Conservation (phyloP, 2,888 invertebrate species). For the Agriotes lineatus region DNA sequence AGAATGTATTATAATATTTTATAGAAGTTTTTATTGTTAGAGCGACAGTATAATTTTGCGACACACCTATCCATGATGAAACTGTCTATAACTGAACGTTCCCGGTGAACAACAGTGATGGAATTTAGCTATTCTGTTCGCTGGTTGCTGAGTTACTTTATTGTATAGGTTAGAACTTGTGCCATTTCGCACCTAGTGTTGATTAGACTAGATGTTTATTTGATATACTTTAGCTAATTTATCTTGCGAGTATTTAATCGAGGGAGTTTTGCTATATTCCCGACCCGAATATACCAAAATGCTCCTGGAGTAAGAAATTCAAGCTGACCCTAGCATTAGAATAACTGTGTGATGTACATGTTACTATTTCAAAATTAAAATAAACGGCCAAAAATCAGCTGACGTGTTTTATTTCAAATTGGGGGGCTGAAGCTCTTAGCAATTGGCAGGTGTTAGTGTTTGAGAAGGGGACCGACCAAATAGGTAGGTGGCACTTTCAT, state of each 20-base stretch:
- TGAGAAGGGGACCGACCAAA: conserved; percentile 47
- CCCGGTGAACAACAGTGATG: conserved; percentile 61
- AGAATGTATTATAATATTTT: conserved; percentile 41
- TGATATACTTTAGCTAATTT: conserved; percentile 48
- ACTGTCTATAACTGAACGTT: conserved; percentile 29
- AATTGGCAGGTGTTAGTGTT: conserved; percentile 46
- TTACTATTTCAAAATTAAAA: conserved; percentile 67
- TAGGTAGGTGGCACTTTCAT: conserved; percentile 64
- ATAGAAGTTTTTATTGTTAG: conserved; percentile 39
- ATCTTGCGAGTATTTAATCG: conserved; percentile 26
- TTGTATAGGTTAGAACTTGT: conserved; percentile 57
- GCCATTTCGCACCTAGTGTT: conserved; percentile 65
- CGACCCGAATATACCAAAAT: conserved; percentile 60
- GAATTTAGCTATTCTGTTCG: conserved; percentile 65
- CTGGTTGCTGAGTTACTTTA: conserved; percentile 56
- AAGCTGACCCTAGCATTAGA: conserved; percentile 57
- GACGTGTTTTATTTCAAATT: conserved; percentile 57
- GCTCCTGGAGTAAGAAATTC: conserved; percentile 53
- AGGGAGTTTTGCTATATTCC: conserved; percentile 63
- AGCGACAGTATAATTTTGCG: conserved; percentile 36
- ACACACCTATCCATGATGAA: conserved; percentile 19
- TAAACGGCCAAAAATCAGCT: conserved; percentile 62
- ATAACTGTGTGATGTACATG: conserved; percentile 68
- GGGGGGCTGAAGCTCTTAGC: conserved; percentile 27
- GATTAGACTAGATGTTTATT: conserved; percentile 64